phyloP scores from a whole-genome alignment of 2,113 vertebrate genomes.

The Bubo bubo region DNA sequence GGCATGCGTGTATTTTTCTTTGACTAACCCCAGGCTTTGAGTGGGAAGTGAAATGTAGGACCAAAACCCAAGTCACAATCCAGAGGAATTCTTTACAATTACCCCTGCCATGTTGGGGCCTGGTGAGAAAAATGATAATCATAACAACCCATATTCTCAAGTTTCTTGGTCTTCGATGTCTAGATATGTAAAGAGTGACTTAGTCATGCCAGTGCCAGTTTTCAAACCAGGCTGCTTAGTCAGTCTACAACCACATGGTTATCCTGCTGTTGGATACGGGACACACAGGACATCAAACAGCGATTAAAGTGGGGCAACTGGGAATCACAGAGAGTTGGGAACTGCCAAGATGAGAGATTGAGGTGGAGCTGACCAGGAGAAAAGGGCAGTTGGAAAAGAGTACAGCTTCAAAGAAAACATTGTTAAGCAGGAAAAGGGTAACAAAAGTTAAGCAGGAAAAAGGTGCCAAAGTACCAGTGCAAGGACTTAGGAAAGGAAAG shows the following conservation, averaged over 20 bases:
- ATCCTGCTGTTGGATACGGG: neutral
- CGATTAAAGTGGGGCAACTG: neutral
- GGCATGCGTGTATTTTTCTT: neutral
- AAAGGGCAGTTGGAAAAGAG: neutral
- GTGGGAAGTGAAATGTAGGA: neutral
- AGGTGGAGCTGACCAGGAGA: neutral
- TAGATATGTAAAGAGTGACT: neutral
- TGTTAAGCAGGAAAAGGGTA: neutral
- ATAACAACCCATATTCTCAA: neutral
- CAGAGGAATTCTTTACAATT: neutral
- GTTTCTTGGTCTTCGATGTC: neutral
- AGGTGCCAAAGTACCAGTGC: neutral
- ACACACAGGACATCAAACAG: neutral
- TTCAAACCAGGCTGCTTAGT: neutral
- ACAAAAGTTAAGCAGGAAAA: neutral
- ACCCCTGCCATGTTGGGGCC: neutral
- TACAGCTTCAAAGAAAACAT: neutral
- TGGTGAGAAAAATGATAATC: neutral
- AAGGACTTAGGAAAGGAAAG: neutral
- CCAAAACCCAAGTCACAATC: neutral
- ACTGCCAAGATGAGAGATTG: neutral
- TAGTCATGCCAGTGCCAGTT: neutral
- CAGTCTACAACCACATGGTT: neutral
- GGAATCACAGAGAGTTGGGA: neutral
- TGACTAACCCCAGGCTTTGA: slow-evolving; percentile 14